Evolutionary conservation across 2,888 invertebrate genomes (phyloP), one percentile per base, ranked within the genome.

Genomic region (Xylota sylvarum): DNA sequence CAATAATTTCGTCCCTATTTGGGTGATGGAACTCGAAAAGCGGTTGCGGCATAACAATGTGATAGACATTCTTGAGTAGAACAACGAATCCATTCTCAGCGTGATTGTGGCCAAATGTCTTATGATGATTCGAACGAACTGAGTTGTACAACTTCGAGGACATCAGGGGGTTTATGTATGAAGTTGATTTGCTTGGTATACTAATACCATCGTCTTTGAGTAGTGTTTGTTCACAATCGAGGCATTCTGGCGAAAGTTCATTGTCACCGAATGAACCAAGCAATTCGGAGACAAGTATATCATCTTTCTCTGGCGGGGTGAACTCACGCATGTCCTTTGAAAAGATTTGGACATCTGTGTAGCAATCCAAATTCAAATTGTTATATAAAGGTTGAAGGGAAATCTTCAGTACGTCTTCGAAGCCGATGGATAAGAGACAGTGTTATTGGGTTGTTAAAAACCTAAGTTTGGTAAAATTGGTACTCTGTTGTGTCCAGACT

Each of bases 241-340:
- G 94, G 92, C 99, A 99, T 93, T 99, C 99, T 0, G 99, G 99
- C 0, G 98, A 98, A 10, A 99, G 94, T 93, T 99, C 99, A 92
- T 99, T 99, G 92, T 99, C 99, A 19, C 98, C 98, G 94, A 99
- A 99, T 1, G 99, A 99, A 0, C 96, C 99, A 69, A 99, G 93
- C 55, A 99, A 94, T 93, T 99, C 99, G 0, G 99, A 99, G 30
- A 99, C 97, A 67, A 99, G 94, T 89, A 99, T 97, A 93, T 99
- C 99, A 0, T 98, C 98, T 91, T 96, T 96, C 89, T 97, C 97
- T 0, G 96, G 95, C 0, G 97, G 95, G 69, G 95, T 93, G 93
- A 97, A 96, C 37, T 95, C 94, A 82, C 98, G 94, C 98, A 98
- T 98, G 92, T 98, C 98, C 77, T 95, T 95, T 2, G 96, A 95